Base-by-base conservation (phyloP, 1,140 invertebrate genomes). In the Drosophila takahashii region DNA sequence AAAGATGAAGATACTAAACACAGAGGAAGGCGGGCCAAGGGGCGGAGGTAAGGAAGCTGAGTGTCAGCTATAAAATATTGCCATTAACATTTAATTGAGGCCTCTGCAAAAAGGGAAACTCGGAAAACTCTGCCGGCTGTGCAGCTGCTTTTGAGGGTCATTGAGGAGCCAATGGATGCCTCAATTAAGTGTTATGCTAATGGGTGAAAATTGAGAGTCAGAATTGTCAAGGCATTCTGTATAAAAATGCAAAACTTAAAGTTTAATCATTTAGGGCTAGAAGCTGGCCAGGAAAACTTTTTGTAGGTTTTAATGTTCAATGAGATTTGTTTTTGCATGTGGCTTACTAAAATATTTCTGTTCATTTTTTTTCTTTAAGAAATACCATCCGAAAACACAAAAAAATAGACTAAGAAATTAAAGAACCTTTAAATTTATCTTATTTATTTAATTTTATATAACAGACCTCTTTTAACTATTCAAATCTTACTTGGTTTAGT, bases 71-170 rank as follows among this genome's bases (percentile, higher is more conserved):
- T 71, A 71, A 71, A 71, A 71, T 71, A 48, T 57, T 48, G 67
- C 66, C 67, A 71, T 71, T 71, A 70, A 70, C 67, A 71, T 71
- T 70, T 71, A 71, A 71, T 71, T 71, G 67, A 57, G 51, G 67
- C 41, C 26, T 13, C 15, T 39, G 4, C 36, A 47, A 39, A 45
- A 18, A 15, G 41, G 47, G 29, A 54, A 66, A 53, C 11, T 45
- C 13, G 13, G 32, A 22, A 47, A 47, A 64, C 58, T 47, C 7
- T 22, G 41, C 15, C 22, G 5, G 22, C 18, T 34, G 56, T 36
- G 39, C 69, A 69, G 64, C 53, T 45, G 64, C 53, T 69, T 62
- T 36, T 13, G 16, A 65, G 37, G 32, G 60, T 22, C 59, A 62
- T 62, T 22, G 18, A 18, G 60, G n/a, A 59, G 39, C 56, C 41